Conservation (phyloP, 2,797 vertebrate species). For the Sebastes taczanowskii region DNA sequence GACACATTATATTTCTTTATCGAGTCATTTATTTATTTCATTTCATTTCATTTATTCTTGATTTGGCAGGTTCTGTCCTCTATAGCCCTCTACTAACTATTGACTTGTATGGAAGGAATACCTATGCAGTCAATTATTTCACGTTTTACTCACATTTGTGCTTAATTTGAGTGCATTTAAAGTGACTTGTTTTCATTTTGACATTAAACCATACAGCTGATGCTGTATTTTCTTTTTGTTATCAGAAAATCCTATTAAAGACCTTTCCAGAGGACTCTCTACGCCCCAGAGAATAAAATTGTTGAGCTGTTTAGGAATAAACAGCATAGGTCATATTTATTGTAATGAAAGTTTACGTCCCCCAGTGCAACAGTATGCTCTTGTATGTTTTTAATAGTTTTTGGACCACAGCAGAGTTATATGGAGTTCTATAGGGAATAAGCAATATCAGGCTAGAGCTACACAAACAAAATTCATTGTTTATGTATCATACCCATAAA, state of each 20-base stretch:
- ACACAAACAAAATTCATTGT: not conserved
- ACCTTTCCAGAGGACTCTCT: not conserved
- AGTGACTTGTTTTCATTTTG: not conserved
- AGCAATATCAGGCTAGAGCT: not conserved
- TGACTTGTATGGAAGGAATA: not conserved
- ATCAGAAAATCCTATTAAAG: not conserved
- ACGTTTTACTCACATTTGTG: not conserved
- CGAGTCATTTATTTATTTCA: no score
- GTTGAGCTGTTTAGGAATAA: not conserved
- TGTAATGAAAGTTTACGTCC: not conserved
- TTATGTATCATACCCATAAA: not conserved
- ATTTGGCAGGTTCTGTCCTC: not conserved
- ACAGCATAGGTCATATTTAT: not conserved
- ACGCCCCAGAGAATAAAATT: not conserved
- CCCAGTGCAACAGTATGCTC: not conserved
- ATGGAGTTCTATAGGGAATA: not conserved
- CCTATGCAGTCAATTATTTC: not conserved
- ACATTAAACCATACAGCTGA: not conserved
- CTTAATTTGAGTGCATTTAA: not conserved
- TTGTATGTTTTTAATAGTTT: not conserved
- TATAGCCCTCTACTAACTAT: not conserved
- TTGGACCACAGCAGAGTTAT: not conserved
- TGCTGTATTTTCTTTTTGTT: not conserved
- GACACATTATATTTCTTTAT: no score
- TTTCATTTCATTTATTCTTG: no score